Evolutionary conservation across 2,797 vertebrate species (phyloP).

Genomic region (Pristis pectinata): DNA sequence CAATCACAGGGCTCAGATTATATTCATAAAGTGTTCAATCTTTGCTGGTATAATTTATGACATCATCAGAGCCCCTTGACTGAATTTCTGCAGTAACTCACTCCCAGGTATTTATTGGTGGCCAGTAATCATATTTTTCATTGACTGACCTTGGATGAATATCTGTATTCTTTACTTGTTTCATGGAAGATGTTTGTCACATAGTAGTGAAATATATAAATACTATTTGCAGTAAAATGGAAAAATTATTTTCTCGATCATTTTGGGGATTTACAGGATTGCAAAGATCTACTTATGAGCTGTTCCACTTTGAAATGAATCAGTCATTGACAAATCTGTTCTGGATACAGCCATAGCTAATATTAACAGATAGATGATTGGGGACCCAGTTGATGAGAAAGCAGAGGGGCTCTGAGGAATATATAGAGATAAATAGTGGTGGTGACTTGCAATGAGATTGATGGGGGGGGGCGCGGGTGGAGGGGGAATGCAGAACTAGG

Average conservation of each 20-base stretch:
- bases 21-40: slow-evolving; percentile 31
- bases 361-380: background rate
- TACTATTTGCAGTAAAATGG: slow-evolving; percentile 27
- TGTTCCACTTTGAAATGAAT: slow-evolving; percentile 27
- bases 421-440: background rate
- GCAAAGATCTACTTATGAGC: slow-evolving; percentile 2
- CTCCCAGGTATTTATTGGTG: slow-evolving; percentile 31
- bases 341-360: background rate
- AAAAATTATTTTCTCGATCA: slow-evolving; percentile 22
- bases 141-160: slow-evolving; percentile 33
- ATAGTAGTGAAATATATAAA: slow-evolving; percentile 28
- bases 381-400: background rate
- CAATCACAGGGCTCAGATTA: slow-evolving; percentile 32
- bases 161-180: slow-evolving; percentile 35
- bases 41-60: slow-evolving; percentile 28
- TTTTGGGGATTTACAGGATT: background rate
- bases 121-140: slow-evolving; percentile 35
- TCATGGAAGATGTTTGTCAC: slow-evolving; percentile 25
- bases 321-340: slow-evolving; percentile 16
- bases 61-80: slow-evolving; percentile 30
- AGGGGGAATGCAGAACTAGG: too few relatives aligned
- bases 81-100: slow-evolving; percentile 30
- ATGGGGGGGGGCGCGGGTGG: too few relatives aligned
- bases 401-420: background rate
- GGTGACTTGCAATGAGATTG: background rate